Evolutionary conservation across 2,113 vertebrate species (phyloP).

Genomic region (Gallinago paraguaiae): DNA sequence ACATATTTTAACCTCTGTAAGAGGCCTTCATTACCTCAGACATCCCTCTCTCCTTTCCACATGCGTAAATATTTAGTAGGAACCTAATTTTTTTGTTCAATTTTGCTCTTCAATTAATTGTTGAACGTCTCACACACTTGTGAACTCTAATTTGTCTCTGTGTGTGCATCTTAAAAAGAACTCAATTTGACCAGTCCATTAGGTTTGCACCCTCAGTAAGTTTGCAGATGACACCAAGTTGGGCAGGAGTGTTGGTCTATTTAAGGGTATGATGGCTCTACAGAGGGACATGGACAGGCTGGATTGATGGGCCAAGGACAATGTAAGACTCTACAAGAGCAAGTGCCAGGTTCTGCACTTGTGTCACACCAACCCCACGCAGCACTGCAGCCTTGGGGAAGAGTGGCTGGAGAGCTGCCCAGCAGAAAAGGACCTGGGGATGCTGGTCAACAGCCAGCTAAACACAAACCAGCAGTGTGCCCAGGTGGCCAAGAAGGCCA

Average conservation of each 20-base stretch:
- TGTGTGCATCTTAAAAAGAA: background rate
- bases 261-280: too few species aligned
- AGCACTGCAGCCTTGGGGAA: accelerated
- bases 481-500: background rate
- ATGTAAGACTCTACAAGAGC: background rate
- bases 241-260: background rate
- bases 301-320: accelerated
- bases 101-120: background rate
- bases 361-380: background rate
- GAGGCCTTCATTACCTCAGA: background rate
- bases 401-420: background rate
- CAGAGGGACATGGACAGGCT: background rate
- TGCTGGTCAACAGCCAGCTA: accelerated
- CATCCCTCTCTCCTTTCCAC: background rate
- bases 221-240: background rate
- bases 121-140: background rate
- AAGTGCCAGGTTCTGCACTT: background rate
- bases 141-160: background rate
- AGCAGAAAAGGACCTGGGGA: accelerated
- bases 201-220: background rate
- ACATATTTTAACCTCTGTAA: background rate
- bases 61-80: background rate
- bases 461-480: background rate
- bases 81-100: background rate
- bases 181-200: background rate